phyloP scores from a whole-genome alignment of 2,888 invertebrate genomes.

The Apomyelois bistriatella region DNA sequence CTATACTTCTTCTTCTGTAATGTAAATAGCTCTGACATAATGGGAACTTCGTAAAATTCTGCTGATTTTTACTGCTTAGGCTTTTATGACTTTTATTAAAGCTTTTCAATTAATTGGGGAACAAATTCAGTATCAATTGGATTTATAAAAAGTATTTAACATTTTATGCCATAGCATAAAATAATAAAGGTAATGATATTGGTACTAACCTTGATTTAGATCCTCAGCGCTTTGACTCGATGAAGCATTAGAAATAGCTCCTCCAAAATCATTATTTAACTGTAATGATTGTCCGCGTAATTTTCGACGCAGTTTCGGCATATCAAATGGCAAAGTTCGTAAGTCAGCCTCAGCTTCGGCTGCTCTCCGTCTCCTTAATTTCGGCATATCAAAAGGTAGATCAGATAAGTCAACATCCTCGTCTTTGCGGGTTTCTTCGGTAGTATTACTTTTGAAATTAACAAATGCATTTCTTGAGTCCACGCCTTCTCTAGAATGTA shows the following conservation, averaged over 20 bases:
- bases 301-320: slow-evolving; percentile 91
- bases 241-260: slow-evolving; percentile 88
- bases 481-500: slow-evolving; percentile 90
- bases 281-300: slow-evolving; percentile 82
- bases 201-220: slow-evolving; percentile 82
- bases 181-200: too few species aligned
- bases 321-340: slow-evolving; percentile 92
- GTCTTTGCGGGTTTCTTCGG: slow-evolving; percentile 70
- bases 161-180: slow-evolving; percentile 3
- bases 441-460: slow-evolving; percentile 81
- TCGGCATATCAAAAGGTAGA: slow-evolving; percentile 94
- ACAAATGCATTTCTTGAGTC: slow-evolving; percentile 83
- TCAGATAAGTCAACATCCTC: slow-evolving; percentile 86
- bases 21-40: slow-evolving; percentile 46
- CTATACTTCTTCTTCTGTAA: slow-evolving; percentile 50
- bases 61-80: neutral
- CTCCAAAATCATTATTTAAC: slow-evolving; percentile 83
- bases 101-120: too few species aligned
- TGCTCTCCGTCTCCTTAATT: slow-evolving; percentile 85
- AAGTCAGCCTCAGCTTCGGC: slow-evolving; percentile 89
- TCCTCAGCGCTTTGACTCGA: slow-evolving; percentile 90
- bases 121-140: neutral
- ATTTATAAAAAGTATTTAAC: neutral
- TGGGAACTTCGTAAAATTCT: neutral
- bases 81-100: neutral